Percentiles rank a stretch among this genome's conserved stretches.
These are phyloP conservation scores for Nephotettix cincticeps DNA, from an alignment of 1,140 invertebrate genomes.

Conservation along the genomic window DNA sequence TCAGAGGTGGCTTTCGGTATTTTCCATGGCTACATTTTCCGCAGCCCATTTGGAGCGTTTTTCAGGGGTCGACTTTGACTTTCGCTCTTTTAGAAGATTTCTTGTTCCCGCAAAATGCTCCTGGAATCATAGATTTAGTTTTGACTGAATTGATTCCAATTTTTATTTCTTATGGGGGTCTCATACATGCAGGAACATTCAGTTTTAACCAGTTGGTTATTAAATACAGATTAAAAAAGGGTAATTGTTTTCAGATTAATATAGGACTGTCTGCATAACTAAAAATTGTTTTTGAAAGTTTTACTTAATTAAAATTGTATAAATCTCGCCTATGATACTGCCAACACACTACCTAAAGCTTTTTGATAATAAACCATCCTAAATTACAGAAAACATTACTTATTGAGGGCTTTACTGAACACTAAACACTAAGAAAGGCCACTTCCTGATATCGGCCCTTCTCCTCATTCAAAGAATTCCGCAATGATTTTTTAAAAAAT, in stretches of 20 bases:
- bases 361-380: no score
- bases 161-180: no score
- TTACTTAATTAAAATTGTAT: no score
- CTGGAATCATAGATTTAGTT: constrained; percentile 41
- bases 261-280: not conserved
- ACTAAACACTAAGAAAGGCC: not conserved
- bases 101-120: constrained; percentile 64
- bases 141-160: no score
- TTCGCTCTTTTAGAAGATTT: constrained; percentile 45
- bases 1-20: constrained; percentile 20
- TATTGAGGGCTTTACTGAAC: not conserved
- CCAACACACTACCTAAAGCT: no score
- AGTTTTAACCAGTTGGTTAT: not conserved
- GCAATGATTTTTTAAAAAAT: no score
- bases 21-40: constrained; percentile 26
- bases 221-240: not conserved
- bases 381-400: no score
- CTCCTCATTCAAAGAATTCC: no score
- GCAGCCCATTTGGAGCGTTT: constrained; percentile 17
- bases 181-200: no score
- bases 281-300: no score
- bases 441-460: constrained; percentile 38
- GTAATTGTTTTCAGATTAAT: not conserved
- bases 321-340: no score
- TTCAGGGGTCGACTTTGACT: not conserved